Percentiles rank a stretch among this genome's conserved stretches.
Evolutionary conservation across 2,888 invertebrate genomes (phyloP).

Genomic region (Acleris laterana): DNA sequence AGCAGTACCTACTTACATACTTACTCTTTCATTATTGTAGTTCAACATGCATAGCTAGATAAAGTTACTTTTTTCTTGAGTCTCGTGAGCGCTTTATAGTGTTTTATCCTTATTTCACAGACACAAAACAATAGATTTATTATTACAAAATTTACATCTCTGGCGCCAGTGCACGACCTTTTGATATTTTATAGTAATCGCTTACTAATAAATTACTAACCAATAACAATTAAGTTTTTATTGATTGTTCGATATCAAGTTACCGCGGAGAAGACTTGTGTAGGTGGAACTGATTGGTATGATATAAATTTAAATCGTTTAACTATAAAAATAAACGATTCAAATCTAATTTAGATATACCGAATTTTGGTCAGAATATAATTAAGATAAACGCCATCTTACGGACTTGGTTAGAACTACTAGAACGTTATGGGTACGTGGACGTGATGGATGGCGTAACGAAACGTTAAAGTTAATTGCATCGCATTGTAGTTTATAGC

Average conservation of each 20-base stretch:
- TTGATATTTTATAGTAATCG: constrained; percentile 26
- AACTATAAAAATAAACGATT: background rate
- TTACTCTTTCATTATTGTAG: too few relatives aligned
- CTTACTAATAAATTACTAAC: constrained; percentile 28
- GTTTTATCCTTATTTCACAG: background rate
- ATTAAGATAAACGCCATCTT: constrained; percentile 14
- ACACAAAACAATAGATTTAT: constrained; percentile 44
- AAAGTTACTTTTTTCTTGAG: background rate
- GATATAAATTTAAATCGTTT: constrained; percentile 8
- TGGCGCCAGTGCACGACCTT: constrained; percentile 62
- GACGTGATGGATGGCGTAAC: too few relatives aligned
- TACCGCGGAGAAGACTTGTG: constrained; percentile 20
- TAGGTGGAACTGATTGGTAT: constrained; percentile 26
- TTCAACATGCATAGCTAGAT: too few relatives aligned
- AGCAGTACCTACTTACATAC: too few relatives aligned
- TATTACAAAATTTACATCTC: constrained; percentile 51
- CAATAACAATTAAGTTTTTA: constrained; percentile 36
- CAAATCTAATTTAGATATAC: background rate
- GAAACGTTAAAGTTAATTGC: too few relatives aligned
- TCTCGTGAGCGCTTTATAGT: background rate
- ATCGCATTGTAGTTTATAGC: background rate
- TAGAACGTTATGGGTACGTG: background rate
- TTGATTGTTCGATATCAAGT: constrained; percentile 30
- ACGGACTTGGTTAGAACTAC: background rate
- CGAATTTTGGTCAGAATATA: background rate